Conservation (phyloP, 1,140 invertebrate species). For the Lithobius niger region DNA sequence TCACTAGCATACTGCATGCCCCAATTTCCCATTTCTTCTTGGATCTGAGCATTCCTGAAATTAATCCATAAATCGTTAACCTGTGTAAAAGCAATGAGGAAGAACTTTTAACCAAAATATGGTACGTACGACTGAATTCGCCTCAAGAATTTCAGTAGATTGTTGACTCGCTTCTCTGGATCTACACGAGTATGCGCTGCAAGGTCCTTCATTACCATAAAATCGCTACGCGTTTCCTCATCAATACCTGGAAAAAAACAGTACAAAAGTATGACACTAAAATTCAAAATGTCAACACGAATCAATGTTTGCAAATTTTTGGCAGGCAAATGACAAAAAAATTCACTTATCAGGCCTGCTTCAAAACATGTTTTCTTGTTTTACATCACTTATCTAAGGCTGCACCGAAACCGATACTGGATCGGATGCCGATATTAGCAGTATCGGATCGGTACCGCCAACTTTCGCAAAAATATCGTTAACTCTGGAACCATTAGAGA, state of each 20-base stretch:
- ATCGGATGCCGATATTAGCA: too few relatives aligned
- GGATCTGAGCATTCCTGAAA: background rate
- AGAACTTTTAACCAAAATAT: background rate
- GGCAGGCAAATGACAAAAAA: too few relatives aligned
- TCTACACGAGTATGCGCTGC: conserved; percentile 29
- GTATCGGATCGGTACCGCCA: too few relatives aligned
- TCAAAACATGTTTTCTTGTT: too few relatives aligned
- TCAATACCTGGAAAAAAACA: background rate
- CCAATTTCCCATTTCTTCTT: conserved; percentile 10
- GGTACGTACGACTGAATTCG: background rate
- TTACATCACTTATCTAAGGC: too few relatives aligned
- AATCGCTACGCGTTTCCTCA: background rate
- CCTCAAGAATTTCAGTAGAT: conserved; percentile 18
- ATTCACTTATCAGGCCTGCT: too few relatives aligned
- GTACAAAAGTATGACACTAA: too few relatives aligned
- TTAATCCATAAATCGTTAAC: background rate
- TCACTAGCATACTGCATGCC: conserved; percentile 4
- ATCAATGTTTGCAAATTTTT: too few relatives aligned
- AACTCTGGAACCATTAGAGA: too few relatives aligned
- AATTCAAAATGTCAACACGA: too few relatives aligned
- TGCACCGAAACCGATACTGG: too few relatives aligned
- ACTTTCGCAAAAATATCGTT: too few relatives aligned
- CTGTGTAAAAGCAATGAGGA: background rate
- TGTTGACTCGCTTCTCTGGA: conserved; percentile 28
- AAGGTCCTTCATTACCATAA: conserved; percentile 25